Percentiles rank a stretch among this genome's conserved stretches.
phyloP scores from a whole-genome alignment of 2,888 invertebrate genomes.

The Drosophila longiperda region DNA sequence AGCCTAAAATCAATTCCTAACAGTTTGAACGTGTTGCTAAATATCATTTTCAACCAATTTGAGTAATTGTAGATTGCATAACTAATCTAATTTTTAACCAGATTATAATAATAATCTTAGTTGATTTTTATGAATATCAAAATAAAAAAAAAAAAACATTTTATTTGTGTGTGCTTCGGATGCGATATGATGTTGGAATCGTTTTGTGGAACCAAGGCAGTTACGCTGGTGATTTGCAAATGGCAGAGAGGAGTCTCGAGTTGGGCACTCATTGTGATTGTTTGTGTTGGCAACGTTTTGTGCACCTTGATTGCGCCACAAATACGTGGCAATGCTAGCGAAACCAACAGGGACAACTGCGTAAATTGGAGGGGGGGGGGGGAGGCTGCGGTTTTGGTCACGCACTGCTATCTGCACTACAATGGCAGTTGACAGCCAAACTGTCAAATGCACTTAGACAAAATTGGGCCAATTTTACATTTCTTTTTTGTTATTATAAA shows the following conservation, averaged over 20 bases:
- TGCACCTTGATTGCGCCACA: slow-evolving; percentile 69
- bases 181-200: slow-evolving; percentile 2
- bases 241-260: not conserved
- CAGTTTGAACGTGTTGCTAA: not conserved
- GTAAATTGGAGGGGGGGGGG: slow-evolving; percentile 23
- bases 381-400: slow-evolving; percentile 30
- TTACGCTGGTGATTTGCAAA: slow-evolving; percentile 33
- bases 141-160: not conserved
- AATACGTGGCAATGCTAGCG: slow-evolving; percentile 56
- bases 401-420: slow-evolving; percentile 25
- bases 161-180: too few relatives aligned
- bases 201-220: slow-evolving; percentile 12
- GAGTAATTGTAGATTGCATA: too few relatives aligned
- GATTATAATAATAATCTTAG: not conserved
- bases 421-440: not conserved
- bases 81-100: not conserved
- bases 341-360: slow-evolving; percentile 29
- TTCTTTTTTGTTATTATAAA: not conserved
- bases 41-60: not conserved
- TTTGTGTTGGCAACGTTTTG: slow-evolving; percentile 51
- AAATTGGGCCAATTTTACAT: not conserved
- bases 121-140: not conserved
- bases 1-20: slow-evolving; percentile 1
- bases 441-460: not conserved
- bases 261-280: slow-evolving; percentile 23